A percentile compares a stretch with the other conserved stretches of the same genome.
phyloP scores from a whole-genome alignment of 2,888 invertebrate genomes.

The Sipunculus nudus region DNA sequence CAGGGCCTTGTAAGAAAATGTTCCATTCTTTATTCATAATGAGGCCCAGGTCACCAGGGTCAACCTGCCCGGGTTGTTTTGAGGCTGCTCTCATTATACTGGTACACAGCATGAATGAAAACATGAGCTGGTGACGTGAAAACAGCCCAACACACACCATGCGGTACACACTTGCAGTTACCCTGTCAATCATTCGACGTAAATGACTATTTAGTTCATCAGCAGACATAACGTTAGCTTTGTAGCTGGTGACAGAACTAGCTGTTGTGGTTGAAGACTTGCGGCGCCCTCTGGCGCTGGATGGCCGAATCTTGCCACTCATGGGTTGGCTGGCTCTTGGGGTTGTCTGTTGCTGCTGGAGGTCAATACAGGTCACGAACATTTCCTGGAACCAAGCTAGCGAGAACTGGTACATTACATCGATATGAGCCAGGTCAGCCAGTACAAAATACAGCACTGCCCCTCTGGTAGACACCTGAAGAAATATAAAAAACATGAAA shows the following conservation, averaged over 20 bases:
- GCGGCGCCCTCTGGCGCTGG: constrained; percentile 27
- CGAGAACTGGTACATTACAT: constrained; percentile 67
- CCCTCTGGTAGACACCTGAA: constrained; percentile 64
- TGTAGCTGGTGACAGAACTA: background rate
- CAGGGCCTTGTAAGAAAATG: constrained; percentile 60
- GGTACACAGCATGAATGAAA: constrained; percentile 62
- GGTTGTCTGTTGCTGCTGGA: no score
- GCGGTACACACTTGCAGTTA: constrained; percentile 60
- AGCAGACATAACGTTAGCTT: background rate
- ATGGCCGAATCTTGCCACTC: constrained; percentile 22
- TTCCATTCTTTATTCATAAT: constrained; percentile 58
- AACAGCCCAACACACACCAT: constrained; percentile 64
- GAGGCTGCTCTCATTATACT: constrained; percentile 58
- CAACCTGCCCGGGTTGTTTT: constrained; percentile 20
- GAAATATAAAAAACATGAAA: constrained; percentile 7
- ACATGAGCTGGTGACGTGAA: constrained; percentile 63
- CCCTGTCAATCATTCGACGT: constrained; percentile 41
- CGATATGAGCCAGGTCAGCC: constrained; percentile 60
- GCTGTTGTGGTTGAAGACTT: constrained; percentile 17
- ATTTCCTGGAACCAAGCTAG: constrained; percentile 64
- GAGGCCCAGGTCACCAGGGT: constrained; percentile 22
- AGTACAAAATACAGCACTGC: constrained; percentile 65
- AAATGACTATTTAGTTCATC: constrained; percentile 10
- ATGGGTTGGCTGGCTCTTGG: no score
- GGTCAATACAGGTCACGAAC: constrained; percentile 58